Percentiles rank a stretch among this genome's conserved stretches.
These are phyloP conservation scores for Cerceris rybyensis DNA, from an alignment of 2,888 invertebrate genomes.

Conservation along the genomic window DNA sequence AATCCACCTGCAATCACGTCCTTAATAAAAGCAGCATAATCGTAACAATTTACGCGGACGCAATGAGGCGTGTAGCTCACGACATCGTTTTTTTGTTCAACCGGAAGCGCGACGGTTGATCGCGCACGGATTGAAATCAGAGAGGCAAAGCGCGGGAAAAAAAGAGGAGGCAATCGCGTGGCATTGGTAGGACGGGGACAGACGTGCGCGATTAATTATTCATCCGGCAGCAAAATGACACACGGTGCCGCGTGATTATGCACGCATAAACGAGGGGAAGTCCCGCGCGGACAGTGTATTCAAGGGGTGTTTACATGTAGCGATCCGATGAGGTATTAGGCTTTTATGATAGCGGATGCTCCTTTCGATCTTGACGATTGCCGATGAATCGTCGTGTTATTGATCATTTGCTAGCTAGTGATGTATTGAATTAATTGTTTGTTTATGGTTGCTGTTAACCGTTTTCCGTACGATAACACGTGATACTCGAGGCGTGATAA, in stretches of 20 bases:
- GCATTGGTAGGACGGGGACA: constrained; percentile 21
- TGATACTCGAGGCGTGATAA: too few relatives aligned
- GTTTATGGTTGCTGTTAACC: too few relatives aligned
- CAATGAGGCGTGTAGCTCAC: constrained; percentile 20
- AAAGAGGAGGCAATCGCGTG: constrained; percentile 3
- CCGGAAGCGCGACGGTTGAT: constrained; percentile 16
- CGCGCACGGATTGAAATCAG: constrained; percentile 8
- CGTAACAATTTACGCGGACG: constrained; percentile 17
- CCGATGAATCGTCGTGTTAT: too few relatives aligned
- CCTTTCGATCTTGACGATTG: constrained; percentile 21
- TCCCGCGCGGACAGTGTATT: constrained; percentile 15
- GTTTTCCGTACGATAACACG: too few relatives aligned
- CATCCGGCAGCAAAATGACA: constrained; percentile 55
- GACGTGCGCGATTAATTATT: constrained; percentile 59
- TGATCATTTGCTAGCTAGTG: too few relatives aligned
- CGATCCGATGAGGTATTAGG: constrained; percentile 39
- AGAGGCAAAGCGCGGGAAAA: constrained; percentile 19
- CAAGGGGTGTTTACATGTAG: constrained; percentile 6
- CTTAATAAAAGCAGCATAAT: constrained; percentile 5
- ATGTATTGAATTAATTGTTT: too few relatives aligned
- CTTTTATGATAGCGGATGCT: constrained; percentile 26
- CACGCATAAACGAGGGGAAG: constrained; percentile 31
- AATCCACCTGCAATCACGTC: too few relatives aligned
- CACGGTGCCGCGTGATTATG: constrained; percentile 33
- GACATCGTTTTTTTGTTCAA: constrained; percentile 1